phyloP scores from a whole-genome alignment of 2,797 vertebrate species.

The Propithecus deckenii region DNA sequence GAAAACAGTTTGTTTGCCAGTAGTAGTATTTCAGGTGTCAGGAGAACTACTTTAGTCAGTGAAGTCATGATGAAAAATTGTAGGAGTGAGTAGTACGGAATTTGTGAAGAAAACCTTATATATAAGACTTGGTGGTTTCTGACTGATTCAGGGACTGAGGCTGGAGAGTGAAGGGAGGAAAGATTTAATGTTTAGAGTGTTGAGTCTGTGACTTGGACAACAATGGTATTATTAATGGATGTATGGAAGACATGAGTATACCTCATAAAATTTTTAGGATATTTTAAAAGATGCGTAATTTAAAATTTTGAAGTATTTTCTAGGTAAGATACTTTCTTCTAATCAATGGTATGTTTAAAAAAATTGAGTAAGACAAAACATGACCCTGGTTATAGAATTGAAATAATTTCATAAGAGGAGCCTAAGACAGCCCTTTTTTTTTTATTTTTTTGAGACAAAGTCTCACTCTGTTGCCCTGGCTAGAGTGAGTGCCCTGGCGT shows the following conservation, averaged over 20 bases:
- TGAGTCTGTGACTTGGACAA: neutral
- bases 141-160: neutral
- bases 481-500: too few relatives aligned
- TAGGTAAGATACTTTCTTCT: neutral
- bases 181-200: neutral
- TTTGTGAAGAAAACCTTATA: neutral
- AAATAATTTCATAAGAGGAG: neutral
- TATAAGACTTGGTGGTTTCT: neutral
- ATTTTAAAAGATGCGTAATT: constrained; percentile 14
- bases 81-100: neutral
- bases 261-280: neutral
- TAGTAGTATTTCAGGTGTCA: neutral
- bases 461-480: too few relatives aligned
- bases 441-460: too few relatives aligned
- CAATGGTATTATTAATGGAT: neutral
- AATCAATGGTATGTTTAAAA: neutral
- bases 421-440: neutral
- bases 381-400: neutral
- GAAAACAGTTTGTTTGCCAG: neutral
- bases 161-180: neutral
- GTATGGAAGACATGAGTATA: neutral
- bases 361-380: neutral
- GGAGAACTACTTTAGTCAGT: neutral
- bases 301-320: constrained; percentile 14
- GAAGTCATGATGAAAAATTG: constrained; percentile 20